Evolutionary conservation across 2,797 vertebrate genomes (phyloP).

Genomic region (Microctenopoma steveboyesi): DNA sequence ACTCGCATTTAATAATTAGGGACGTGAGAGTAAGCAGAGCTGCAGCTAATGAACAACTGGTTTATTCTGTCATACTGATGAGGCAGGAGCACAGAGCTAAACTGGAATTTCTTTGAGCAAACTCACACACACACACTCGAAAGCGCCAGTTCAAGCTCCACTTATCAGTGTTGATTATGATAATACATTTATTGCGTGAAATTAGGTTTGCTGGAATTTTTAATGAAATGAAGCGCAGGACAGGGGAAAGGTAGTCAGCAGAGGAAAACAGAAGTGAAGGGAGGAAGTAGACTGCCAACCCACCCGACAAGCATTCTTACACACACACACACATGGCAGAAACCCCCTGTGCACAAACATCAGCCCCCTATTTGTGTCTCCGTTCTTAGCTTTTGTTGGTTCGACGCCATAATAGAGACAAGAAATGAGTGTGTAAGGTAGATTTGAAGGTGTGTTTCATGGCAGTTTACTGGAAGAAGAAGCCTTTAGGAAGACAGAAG

Average conservation of each 20-base stretch:
- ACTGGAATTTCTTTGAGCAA: constrained; percentile 58
- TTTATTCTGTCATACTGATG: constrained; percentile 60
- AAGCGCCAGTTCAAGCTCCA: constrained; percentile 20
- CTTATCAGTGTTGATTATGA: constrained; percentile 73
- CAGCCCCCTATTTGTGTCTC: constrained; percentile 21
- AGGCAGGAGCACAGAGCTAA: constrained; percentile 50
- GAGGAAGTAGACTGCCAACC: constrained; percentile 20
- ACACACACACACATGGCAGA: neutral
- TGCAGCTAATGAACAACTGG: constrained; percentile 63
- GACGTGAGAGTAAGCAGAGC: constrained; percentile 43
- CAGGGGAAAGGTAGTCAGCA: constrained; percentile 42
- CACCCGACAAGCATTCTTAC: neutral
- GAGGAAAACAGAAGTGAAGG: constrained; percentile 48
- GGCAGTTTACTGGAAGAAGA: no score
- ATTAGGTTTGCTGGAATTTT: constrained; percentile 65
- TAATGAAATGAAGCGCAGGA: constrained; percentile 64
- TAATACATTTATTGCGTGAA: constrained; percentile 76
- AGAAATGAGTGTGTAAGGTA: no score
- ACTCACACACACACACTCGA: constrained; percentile 9
- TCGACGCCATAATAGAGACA: no score
- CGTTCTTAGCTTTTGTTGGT: neutral
- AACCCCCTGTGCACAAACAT: neutral
- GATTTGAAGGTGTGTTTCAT: no score
- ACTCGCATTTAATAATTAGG: constrained; percentile 61
- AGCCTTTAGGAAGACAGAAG: no score